A percentile compares a stretch with the other conserved stretches of the same genome.
Evolutionary conservation across 1,140 invertebrate species (phyloP).

Genomic region (Drosophila trapezifrons): DNA sequence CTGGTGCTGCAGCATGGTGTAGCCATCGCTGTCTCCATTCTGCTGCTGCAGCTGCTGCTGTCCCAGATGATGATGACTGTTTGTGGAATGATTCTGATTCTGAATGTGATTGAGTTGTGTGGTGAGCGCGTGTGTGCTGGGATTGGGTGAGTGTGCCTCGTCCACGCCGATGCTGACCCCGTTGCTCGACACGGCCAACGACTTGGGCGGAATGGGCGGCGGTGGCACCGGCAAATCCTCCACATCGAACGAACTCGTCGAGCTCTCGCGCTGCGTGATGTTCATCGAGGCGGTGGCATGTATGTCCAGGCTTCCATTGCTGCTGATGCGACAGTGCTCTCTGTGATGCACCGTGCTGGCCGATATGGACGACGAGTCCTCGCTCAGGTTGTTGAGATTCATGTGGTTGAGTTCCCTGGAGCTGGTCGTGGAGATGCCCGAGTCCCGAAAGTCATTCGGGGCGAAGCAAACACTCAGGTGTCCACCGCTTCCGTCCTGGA

Average conservation of each 20-base stretch:
- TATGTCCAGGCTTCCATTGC: constrained; percentile 73
- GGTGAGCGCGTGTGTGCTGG: constrained; percentile 35
- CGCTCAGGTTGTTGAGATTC: constrained; percentile 75
- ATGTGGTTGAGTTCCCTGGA: constrained; percentile 78
- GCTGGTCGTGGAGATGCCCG: constrained; percentile 82
- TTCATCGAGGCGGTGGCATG: constrained; percentile 54
- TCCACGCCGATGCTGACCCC: constrained; percentile 45
- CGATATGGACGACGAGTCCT: constrained; percentile 69
- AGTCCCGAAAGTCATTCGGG: constrained; percentile 81
- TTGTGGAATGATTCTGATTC: constrained; percentile 69
- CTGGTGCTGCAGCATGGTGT: constrained; percentile 53
- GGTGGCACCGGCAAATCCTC: constrained; percentile 78
- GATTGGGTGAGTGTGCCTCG: constrained; percentile 63
- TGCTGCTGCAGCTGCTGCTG: constrained; percentile 52
- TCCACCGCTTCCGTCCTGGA: constrained; percentile 55
- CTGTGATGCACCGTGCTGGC: constrained; percentile 74
- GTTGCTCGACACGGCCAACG: constrained; percentile 63
- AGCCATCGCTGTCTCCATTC: constrained; percentile 58
- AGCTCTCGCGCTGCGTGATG: constrained; percentile 77
- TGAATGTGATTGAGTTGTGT: constrained; percentile 50
- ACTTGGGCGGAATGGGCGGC: constrained; percentile 80
- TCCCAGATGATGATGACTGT: constrained; percentile 56
- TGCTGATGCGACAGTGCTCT: constrained; percentile 74
- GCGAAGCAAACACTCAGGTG: constrained; percentile 66
- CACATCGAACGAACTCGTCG: constrained; percentile 75